Evolutionary conservation across 1,140 invertebrate species (phyloP).

Genomic region (Drosophila mayri): DNA sequence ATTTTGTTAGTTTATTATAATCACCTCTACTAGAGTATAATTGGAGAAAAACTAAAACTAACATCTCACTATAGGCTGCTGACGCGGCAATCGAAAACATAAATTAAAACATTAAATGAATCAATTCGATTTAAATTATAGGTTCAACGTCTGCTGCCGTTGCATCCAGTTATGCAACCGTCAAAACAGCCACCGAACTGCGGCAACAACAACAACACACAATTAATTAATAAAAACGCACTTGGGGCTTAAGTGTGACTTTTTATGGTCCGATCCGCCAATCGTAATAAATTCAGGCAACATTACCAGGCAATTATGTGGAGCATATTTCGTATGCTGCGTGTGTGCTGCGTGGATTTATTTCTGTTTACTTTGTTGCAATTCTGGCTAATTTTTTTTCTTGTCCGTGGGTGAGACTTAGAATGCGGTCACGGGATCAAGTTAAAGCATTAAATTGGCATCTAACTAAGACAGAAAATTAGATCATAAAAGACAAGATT

Average conservation of each 20-base stretch:
- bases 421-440: constrained; percentile 28
- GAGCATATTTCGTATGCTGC: constrained; percentile 9
- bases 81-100: background rate
- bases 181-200: constrained; percentile 1
- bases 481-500: background rate
- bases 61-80: constrained; percentile 4
- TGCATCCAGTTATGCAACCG: constrained; percentile 23
- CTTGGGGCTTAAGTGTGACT: constrained; percentile 5
- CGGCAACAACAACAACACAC: constrained; percentile 4
- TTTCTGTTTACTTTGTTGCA: background rate
- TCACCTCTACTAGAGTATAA: background rate
- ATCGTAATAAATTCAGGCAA: constrained; percentile 22
- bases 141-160: constrained; percentile 29
- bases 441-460: constrained; percentile 7
- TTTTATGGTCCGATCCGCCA: constrained; percentile 8
- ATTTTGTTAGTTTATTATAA: too few species aligned
- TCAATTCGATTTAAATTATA: constrained; percentile 39
- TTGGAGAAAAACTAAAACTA: background rate
- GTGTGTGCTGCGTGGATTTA: background rate
- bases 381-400: background rate
- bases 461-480: background rate
- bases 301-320: constrained; percentile 44
- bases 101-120: constrained; percentile 17
- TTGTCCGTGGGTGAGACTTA: constrained; percentile 1
- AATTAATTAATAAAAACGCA: constrained; percentile 52